Conservation (phyloP, 2,888 invertebrate genomes). For the Gandaritis pyraliata region DNA sequence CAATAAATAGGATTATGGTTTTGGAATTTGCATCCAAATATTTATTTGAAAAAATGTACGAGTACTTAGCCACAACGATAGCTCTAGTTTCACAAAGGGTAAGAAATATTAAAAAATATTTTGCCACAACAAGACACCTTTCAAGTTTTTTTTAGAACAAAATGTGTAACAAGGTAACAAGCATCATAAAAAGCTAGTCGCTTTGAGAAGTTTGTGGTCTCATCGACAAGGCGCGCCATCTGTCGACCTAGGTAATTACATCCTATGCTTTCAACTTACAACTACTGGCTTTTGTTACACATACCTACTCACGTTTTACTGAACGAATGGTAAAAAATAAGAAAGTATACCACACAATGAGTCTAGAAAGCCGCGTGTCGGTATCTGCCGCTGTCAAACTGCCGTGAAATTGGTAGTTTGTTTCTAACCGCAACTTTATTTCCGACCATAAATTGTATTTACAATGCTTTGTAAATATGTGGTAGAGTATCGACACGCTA, state of each 20-base stretch:
- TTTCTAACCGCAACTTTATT: slow-evolving; percentile 64
- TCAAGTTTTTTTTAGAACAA: slow-evolving; percentile 33
- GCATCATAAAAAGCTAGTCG: slow-evolving; percentile 25
- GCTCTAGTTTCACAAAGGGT: too few relatives aligned
- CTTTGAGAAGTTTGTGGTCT: slow-evolving; percentile 49
- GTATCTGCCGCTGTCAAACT: slow-evolving; percentile 59
- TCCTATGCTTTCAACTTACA: slow-evolving; percentile 75
- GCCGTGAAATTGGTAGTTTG: slow-evolving; percentile 73
- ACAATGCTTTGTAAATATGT: slow-evolving; percentile 35
- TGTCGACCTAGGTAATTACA: slow-evolving; percentile 72
- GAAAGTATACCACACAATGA: slow-evolving; percentile 76
- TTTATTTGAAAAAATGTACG: too few relatives aligned
- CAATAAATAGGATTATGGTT: too few relatives aligned
- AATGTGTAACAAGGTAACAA: slow-evolving; percentile 34
- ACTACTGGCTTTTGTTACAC: slow-evolving; percentile 64
- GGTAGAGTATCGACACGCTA: slow-evolving; percentile 21
- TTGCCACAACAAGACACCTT: slow-evolving; percentile 3
- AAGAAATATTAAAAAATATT: neutral
- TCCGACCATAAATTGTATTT: slow-evolving; percentile 48
- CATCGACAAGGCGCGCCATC: slow-evolving; percentile 63
- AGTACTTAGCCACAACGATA: too few relatives aligned
- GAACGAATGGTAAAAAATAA: slow-evolving; percentile 69
- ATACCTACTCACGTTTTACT: slow-evolving; percentile 62
- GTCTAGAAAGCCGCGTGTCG: slow-evolving; percentile 68
- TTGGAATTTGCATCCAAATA: too few relatives aligned